Percentiles rank a stretch among this genome's conserved stretches.
Conservation (phyloP, 2,888 invertebrate species). For the Folsomia candida region DNA sequence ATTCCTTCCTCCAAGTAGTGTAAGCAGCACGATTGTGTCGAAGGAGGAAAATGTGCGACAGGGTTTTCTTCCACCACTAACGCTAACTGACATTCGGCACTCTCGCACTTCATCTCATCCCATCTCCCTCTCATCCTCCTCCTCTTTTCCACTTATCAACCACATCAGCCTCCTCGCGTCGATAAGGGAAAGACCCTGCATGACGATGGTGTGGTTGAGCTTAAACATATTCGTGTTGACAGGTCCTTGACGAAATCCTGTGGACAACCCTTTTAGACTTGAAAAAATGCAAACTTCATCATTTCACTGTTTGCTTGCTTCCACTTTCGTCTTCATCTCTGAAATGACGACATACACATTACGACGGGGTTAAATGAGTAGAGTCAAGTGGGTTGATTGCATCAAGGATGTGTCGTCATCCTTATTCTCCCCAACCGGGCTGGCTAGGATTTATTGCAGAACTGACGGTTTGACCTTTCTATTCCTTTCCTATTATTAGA, state of each 20-base stretch:
- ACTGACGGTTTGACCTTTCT: too few species aligned
- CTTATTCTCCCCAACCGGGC: too few species aligned
- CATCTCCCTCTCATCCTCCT: neutral
- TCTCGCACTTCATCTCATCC: neutral
- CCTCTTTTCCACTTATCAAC: too few species aligned
- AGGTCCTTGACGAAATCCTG: conserved; percentile 11
- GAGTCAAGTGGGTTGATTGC: too few species aligned
- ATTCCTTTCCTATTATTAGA: too few species aligned
- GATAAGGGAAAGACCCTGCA: neutral
- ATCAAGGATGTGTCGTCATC: too few species aligned
- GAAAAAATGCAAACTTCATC: conserved; percentile 21
- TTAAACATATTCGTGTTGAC: conserved; percentile 11
- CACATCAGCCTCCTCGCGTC: neutral
- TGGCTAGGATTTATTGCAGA: too few species aligned
- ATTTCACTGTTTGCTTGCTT: conserved; percentile 2
- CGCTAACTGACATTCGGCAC: conserved; percentile 19
- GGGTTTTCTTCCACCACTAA: conserved; percentile 38
- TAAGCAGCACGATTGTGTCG: too few species aligned
- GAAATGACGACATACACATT: too few species aligned
- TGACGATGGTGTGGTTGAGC: too few species aligned
- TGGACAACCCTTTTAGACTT: conserved; percentile 6
- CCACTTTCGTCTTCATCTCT: neutral
- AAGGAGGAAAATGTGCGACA: conserved; percentile 35
- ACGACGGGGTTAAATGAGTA: too few species aligned
- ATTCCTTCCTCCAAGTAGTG: conserved; percentile 14